Evolutionary conservation across 2,888 invertebrate species (phyloP), one percentile per base, ranked within the genome.

Genomic region (Cactoblastis cactorum): DNA sequence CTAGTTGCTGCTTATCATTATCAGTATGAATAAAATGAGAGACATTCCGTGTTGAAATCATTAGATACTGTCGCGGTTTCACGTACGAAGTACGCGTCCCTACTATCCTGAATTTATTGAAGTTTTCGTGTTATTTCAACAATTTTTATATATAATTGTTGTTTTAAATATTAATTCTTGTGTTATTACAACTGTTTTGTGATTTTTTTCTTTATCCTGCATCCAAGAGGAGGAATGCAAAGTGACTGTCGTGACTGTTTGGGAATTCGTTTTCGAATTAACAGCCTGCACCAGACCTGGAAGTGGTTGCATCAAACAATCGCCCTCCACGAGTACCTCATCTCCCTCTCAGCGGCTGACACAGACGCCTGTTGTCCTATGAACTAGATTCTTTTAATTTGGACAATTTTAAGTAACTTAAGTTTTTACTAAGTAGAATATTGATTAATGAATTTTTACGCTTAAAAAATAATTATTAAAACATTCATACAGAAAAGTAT

Each of bases 221-320:
- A 84, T 82, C 80, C 88, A 89, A 87, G 87, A 90, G 72, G 83
- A 90, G 90, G 90, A 88, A 90, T 90, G 90, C 90, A 77, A 92
- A 93, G 91, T 91, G 93, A 93, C 91, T 93, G 93, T 83, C 93
- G 93, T 83, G 95, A 95, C 85, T 95, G 95, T 93, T 91, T 96
- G 92, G 95, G 95, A 92, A 94, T 96, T 91, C 94, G 96, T 90
- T 93, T 92, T 92, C 95, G 96, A 91, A 94, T 95, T 87, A 95
- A 94, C 90, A 92, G 93, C 90, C 93, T 96, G 89, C 96, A 96
- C 90, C 96, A 96, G 90, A 97, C 96, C 80, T 96, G 95, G 95
- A 96, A 96, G 96, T 97, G 96, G 96, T 91, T 97, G 83, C 96
- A 97, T 83, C 96, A 96, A 85, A 97, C 96, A 62, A 94, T 95